These are phyloP conservation scores for Nycticryphes semicollaris DNA, from an alignment of 2,113 vertebrate genomes.

Conservation along the genomic window DNA sequence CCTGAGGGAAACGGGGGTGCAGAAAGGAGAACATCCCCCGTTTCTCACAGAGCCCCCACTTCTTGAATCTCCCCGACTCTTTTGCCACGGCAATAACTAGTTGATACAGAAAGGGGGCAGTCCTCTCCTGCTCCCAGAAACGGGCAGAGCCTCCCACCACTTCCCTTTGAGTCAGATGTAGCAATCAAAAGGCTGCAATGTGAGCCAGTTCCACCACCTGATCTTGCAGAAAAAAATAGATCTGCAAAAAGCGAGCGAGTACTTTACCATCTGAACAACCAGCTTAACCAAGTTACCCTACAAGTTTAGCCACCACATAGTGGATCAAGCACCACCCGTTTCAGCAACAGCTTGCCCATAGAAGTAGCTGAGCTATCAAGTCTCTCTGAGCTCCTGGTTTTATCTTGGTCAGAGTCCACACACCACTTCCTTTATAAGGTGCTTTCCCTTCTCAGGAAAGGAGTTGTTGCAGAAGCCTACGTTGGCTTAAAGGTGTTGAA, in stretches of 20 bases:
- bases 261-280: neutral
- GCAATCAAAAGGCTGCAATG: slow-evolving; percentile 38
- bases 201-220: slow-evolving; percentile 12
- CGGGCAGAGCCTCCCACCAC: neutral
- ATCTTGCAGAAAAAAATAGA: neutral
- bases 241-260: neutral
- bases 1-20: neutral
- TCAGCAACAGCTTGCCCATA: neutral
- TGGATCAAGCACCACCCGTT: neutral
- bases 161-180: neutral
- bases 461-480: neutral
- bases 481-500: neutral
- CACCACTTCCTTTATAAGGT: neutral
- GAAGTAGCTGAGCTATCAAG: neutral
- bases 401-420: neutral
- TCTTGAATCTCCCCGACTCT: neutral
- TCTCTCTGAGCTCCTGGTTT: neutral
- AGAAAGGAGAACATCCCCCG: neutral
- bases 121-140: neutral
- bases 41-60: neutral
- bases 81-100: neutral
- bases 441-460: neutral
- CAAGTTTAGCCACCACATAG: neutral
- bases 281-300: neutral
- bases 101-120: neutral